Conservation (phyloP, 1,140 invertebrate species). For the Panonychus citri region DNA sequence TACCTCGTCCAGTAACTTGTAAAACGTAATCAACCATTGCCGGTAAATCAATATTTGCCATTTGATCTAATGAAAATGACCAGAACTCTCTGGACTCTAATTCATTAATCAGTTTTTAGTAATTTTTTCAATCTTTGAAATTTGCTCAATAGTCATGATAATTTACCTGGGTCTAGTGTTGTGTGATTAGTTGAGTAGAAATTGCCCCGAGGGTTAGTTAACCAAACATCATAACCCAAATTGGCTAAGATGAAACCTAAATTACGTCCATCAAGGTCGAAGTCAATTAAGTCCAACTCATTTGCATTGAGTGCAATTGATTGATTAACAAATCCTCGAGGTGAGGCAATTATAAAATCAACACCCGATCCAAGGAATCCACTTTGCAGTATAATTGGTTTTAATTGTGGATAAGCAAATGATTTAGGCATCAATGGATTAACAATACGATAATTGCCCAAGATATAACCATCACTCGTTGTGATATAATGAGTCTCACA, state of each 20-base stretch:
- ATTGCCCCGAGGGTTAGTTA: conserved; percentile 25
- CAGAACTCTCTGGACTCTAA: conserved; percentile 23
- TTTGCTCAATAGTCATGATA: too few species aligned
- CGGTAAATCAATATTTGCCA: conserved; percentile 25
- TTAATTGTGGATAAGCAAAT: background rate
- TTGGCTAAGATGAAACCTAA: conserved; percentile 27
- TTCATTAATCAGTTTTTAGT: too few species aligned
- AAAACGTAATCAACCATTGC: conserved; percentile 26
- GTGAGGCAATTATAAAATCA: too few species aligned
- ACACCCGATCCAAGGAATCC: conserved; percentile 22
- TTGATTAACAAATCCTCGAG: too few species aligned
- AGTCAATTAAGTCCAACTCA: too few species aligned
- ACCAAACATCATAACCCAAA: conserved; percentile 26
- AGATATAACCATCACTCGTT: conserved; percentile 41
- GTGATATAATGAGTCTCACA: conserved; percentile 35
- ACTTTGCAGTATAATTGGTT: conserved; percentile 39
- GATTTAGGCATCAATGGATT: background rate
- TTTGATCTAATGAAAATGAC: conserved; percentile 23
- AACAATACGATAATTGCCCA: conserved; percentile 30
- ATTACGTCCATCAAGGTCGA: too few species aligned
- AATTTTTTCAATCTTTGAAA: too few species aligned
- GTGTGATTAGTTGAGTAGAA: conserved; percentile 20
- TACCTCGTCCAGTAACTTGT: conserved; percentile 26
- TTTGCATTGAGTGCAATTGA: too few species aligned
- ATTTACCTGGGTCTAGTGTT: conserved; percentile 4